Evolutionary conservation across 2,888 invertebrate species (phyloP).

Genomic region (Sphaeridia pumilis): DNA sequence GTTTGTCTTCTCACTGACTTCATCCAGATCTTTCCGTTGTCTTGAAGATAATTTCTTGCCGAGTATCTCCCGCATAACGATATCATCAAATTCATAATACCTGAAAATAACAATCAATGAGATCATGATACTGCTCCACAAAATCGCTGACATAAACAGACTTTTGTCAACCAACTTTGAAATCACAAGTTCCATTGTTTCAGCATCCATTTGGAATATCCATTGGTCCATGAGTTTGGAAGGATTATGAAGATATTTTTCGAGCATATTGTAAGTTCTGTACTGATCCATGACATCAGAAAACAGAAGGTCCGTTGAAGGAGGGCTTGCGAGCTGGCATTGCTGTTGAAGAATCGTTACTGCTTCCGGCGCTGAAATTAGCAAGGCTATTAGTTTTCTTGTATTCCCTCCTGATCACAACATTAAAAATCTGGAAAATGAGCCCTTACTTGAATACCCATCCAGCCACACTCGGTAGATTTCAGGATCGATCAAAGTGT

Average conservation of each 20-base stretch:
- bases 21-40: constrained; percentile 85
- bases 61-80: constrained; percentile 75
- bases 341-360: constrained; percentile 66
- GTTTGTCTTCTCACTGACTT: constrained; percentile 67
- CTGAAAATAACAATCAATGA: constrained; percentile 47
- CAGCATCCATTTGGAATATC: constrained; percentile 79
- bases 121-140: too few relatives aligned
- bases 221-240: constrained; percentile 72
- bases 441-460: constrained; percentile 65
- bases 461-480: constrained; percentile 89
- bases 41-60: constrained; percentile 84
- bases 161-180: too few relatives aligned
- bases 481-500: constrained; percentile 82
- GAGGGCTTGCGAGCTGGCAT: constrained; percentile 57
- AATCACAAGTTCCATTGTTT: constrained; percentile 70
- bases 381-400: too few relatives aligned
- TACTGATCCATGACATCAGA: constrained; percentile 89
- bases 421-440: too few relatives aligned
- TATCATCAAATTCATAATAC: constrained; percentile 83
- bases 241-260: constrained; percentile 71
- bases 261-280: constrained; percentile 74
- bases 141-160: too few relatives aligned
- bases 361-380: constrained; percentile 66
- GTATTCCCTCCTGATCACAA: too few relatives aligned
- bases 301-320: constrained; percentile 70